Conservation (phyloP, 2,888 invertebrate genomes). For the Teinopalpus imperialis region DNA sequence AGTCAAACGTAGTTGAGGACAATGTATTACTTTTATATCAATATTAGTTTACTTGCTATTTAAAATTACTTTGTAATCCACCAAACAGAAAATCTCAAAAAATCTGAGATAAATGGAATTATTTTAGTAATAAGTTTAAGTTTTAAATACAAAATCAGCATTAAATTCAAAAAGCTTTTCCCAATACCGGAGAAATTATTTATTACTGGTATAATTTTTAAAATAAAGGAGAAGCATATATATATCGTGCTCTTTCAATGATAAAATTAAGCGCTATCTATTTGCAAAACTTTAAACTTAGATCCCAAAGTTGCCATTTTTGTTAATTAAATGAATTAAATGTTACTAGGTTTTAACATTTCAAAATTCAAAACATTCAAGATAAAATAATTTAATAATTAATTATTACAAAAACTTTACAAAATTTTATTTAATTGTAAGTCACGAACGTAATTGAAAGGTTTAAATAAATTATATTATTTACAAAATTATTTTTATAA, state of each 20-base stretch:
- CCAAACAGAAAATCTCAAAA: no score
- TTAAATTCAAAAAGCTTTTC: no score
- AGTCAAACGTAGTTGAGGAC: no score
- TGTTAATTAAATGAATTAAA: not conserved
- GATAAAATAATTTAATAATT: not conserved
- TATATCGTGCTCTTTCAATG: not conserved
- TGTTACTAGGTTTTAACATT: conserved; percentile 3
- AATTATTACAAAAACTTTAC: not conserved
- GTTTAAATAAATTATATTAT: not conserved
- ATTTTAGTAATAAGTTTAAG: no score
- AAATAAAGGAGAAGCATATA: not conserved
- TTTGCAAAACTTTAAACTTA: not conserved
- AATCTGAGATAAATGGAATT: no score
- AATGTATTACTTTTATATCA: no score
- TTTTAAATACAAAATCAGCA: no score
- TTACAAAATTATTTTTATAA: not conserved
- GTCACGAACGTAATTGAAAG: not conserved
- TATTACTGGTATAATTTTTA: conserved; percentile 5
- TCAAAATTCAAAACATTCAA: not conserved
- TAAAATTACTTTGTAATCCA: no score
- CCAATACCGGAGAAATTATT: not conserved
- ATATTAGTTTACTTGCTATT: no score
- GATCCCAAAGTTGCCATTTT: not conserved
- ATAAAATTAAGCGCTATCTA: not conserved
- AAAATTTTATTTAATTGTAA: not conserved